Evolutionary conservation across 1,140 invertebrate genomes (phyloP).

Genomic region (Pogonus chalceus): DNA sequence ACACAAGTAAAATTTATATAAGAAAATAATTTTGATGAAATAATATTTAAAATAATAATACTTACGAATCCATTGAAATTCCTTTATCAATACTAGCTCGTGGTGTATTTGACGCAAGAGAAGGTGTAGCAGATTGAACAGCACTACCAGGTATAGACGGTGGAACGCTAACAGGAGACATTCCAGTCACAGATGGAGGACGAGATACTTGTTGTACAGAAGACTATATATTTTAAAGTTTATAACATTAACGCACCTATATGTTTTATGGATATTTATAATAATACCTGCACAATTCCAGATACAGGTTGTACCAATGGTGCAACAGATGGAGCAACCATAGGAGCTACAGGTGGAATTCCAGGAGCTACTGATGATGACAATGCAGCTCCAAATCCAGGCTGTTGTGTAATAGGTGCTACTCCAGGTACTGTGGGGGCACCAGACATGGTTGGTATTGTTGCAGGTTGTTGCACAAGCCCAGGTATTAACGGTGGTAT

Average conservation of each 20-base stretch:
- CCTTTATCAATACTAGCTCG: conserved; percentile 29
- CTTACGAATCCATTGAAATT: conserved; percentile 40
- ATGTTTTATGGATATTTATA: too few relatives aligned
- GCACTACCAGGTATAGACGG: conserved; percentile 2
- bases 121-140: conserved; percentile 8
- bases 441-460: conserved; percentile 9
- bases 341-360: conserved; percentile 8
- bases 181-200: not conserved
- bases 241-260: too few relatives aligned
- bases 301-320: not conserved
- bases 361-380: not conserved
- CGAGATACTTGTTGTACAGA: too few relatives aligned
- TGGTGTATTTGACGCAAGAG: conserved; percentile 28
- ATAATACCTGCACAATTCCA: too few relatives aligned
- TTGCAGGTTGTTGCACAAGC: not conserved
- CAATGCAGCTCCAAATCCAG: not conserved
- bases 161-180: conserved; percentile 12
- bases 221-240: too few relatives aligned
- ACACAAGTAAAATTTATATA: conserved; percentile 5
- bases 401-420: not conserved
- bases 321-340: not conserved
- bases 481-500: conserved; percentile 2
- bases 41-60: conserved; percentile 17
- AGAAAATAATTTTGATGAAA: conserved; percentile 11
- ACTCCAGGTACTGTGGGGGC: not conserved